Evolutionary conservation across 2,888 invertebrate species (phyloP), one percentile per base, ranked within the genome.

Genomic region (Agonopterix subpropinquella): DNA sequence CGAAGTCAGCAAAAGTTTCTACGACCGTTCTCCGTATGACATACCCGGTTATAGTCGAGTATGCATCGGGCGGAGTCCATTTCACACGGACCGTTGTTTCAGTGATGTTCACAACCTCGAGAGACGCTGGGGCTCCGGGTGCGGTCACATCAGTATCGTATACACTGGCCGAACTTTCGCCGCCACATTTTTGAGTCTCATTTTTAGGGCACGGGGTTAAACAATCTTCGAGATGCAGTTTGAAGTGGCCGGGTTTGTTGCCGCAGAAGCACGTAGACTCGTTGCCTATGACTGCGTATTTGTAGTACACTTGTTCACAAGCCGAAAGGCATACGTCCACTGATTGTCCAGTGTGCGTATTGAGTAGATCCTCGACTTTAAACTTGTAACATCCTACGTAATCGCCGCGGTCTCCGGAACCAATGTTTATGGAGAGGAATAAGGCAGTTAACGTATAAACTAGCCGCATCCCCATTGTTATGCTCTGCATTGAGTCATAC

Each of bases 101-200:
- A 0, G 92, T 92, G 48, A 90, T 73, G 60, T 91, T 92, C 2
- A 79, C 67, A 2, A 93, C 73, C 44, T 80, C 72, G 15, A 95
- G 67, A 50, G 91, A 86, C 53, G 85, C 80, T 0, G 95, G 95
- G n/a, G 93, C 92, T 7, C 93, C 93, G 11, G 95, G 92, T 8
- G 91, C 91, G 42, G 70, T 64, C n/a, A 89, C 76, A 37, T 91
- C 92, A 0, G 93, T 93, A 42, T 91, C 90, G 64, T 94, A 94
- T 36, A 94, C 91, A 58, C 92, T 92, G 49, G 92, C 92, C 0
- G 92, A 90, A 35, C 89, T 89, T 1, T 88, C 77, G 0, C 94
- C 94, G 1, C 95, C 95, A 67, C 95, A 95, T 52, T 88, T 88
- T 61, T 91, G 90, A 0, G 84, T 83, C 36, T 89, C 86, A 65